Evolutionary conservation across 2,888 invertebrate species (phyloP).

Genomic region (Tetanocera ferruginea): DNA sequence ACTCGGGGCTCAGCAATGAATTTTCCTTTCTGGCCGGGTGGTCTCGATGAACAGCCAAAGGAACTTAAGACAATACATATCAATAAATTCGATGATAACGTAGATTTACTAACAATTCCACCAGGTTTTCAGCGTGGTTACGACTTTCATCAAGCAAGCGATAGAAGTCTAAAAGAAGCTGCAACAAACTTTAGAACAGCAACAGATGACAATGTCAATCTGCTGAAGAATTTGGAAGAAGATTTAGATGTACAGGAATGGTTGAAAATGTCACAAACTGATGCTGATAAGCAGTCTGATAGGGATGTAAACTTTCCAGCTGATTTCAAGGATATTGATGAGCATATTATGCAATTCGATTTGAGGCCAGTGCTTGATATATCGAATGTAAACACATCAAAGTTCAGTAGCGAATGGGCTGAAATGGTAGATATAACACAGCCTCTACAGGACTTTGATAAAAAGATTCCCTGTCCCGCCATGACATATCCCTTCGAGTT

Average conservation of each 20-base stretch:
- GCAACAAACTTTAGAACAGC: neutral
- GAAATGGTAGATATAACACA: slow-evolving; percentile 86
- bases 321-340: slow-evolving; percentile 62
- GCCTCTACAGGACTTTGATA: slow-evolving; percentile 85
- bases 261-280: slow-evolving; percentile 57
- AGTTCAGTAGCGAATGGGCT: slow-evolving; percentile 80
- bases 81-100: slow-evolving; percentile 68
- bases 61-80: slow-evolving; percentile 69
- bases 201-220: slow-evolving; percentile 57
- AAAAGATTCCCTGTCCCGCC: slow-evolving; percentile 86
- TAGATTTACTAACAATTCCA: slow-evolving; percentile 72
- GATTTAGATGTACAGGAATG: slow-evolving; percentile 66
- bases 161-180: slow-evolving; percentile 47
- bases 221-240: slow-evolving; percentile 63
- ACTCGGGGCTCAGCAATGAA: slow-evolving; percentile 82
- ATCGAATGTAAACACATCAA: slow-evolving; percentile 71
- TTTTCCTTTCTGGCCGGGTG: slow-evolving; percentile 90
- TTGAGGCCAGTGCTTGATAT: slow-evolving; percentile 79
- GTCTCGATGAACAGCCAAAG: slow-evolving; percentile 75
- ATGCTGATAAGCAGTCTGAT: neutral
- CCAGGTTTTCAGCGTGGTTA: slow-evolving; percentile 78
- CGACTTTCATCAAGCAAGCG: slow-evolving; percentile 68
- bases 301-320: slow-evolving; percentile 41
- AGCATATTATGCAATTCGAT: slow-evolving; percentile 65
- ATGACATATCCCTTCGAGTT: slow-evolving; percentile 90